A percentile compares a stretch with the other conserved stretches of the same genome.
Conservation (phyloP, 2,113 vertebrate species). For the Corythornis vintsioides region DNA sequence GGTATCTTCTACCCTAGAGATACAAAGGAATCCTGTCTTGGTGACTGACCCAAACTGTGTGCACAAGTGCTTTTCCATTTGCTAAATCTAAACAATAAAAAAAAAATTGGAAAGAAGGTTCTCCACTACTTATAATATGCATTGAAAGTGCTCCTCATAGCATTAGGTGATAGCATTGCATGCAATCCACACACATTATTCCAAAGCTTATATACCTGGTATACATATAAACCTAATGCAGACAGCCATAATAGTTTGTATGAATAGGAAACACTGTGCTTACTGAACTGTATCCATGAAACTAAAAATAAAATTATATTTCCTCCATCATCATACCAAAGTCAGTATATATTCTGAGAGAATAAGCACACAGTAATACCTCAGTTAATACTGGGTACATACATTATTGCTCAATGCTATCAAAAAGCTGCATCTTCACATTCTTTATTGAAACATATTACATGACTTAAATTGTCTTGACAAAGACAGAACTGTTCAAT, state of each 20-base stretch:
- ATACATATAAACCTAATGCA: constrained; percentile 49
- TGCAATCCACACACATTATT: constrained; percentile 30
- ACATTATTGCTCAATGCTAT: constrained; percentile 37
- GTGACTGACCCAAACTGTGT: not conserved
- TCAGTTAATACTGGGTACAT: constrained; percentile 3
- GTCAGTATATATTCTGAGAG: constrained; percentile 20
- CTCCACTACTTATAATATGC: not conserved
- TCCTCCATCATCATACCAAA: not conserved
- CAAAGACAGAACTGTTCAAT: constrained; percentile 59
- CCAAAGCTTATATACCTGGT: constrained; percentile 43
- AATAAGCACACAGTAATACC: constrained; percentile 34
- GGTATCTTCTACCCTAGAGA: not conserved
- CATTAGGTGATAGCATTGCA: constrained; percentile 1
- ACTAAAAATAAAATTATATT: constrained; percentile 47
- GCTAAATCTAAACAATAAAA: constrained; percentile 1
- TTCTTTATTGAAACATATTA: constrained; percentile 52
- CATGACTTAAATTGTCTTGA: constrained; percentile 29
- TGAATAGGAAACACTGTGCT: constrained; percentile 28
- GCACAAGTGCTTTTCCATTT: not conserved
- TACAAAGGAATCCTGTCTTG: not conserved
- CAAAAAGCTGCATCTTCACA: constrained; percentile 29
- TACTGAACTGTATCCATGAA: constrained; percentile 31
- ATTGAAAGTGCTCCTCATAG: constrained; percentile 8
- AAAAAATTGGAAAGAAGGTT: not conserved
- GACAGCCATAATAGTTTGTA: constrained; percentile 35